Percentiles rank a stretch among this genome's conserved stretches.
Evolutionary conservation across 1,140 invertebrate species (phyloP).

Genomic region (Acromyrmex charruanus): DNA sequence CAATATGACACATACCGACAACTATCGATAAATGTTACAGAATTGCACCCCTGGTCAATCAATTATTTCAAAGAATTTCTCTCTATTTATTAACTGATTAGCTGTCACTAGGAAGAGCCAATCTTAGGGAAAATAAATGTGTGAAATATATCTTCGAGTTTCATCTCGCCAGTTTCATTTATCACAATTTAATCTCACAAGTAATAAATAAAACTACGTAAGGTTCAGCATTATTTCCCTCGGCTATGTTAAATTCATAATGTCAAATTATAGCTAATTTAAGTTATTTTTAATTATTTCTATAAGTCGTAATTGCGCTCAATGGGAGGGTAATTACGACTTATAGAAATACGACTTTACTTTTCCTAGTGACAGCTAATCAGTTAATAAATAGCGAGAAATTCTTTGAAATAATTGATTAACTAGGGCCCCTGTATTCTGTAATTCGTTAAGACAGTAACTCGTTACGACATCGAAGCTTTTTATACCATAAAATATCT

Average conservation of each 20-base stretch:
- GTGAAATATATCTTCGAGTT: background rate
- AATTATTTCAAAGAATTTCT: constrained; percentile 15
- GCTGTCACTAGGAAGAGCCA: background rate
- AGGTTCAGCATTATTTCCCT: background rate
- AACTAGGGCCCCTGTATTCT: too few relatives aligned
- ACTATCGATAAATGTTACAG: too few relatives aligned
- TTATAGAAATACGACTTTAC: background rate
- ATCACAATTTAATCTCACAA: background rate
- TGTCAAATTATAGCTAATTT: too few relatives aligned
- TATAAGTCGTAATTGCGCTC: too few relatives aligned
- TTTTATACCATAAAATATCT: too few relatives aligned
- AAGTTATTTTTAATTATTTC: too few relatives aligned
- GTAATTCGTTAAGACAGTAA: too few relatives aligned
- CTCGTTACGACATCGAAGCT: too few relatives aligned
- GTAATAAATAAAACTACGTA: background rate
- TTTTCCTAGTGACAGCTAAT: background rate
- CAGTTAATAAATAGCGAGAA: constrained; percentile 5
- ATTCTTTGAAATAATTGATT: constrained; percentile 6
- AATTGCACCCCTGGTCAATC: too few relatives aligned
- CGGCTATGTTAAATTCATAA: too few relatives aligned
- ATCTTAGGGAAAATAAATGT: background rate
- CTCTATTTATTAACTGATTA: constrained; percentile 12
- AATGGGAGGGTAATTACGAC: too few relatives aligned
- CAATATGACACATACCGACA: too few relatives aligned
- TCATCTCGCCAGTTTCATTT: background rate